These are phyloP conservation scores for Caenorhabditis sulstoni DNA, from an alignment of 2,888 invertebrate species.

Conservation along the genomic window DNA sequence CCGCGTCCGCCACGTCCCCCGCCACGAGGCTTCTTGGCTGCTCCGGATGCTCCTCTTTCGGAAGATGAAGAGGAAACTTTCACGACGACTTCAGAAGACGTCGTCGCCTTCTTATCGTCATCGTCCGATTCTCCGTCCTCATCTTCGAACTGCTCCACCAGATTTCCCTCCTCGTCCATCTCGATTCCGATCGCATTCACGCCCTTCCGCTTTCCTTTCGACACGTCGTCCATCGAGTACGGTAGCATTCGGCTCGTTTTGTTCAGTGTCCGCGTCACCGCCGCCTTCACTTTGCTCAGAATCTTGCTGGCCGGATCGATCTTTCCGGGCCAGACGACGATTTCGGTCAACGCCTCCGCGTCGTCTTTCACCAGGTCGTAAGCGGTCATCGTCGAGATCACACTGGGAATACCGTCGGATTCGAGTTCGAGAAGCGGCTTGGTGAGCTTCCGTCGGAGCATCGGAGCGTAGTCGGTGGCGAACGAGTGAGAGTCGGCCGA, in stretches of 20 bases:
- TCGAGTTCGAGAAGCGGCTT: constrained; percentile 86
- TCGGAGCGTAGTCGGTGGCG: constrained; percentile 88
- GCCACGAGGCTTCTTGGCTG: constrained; percentile 2
- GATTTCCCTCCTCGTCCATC: constrained; percentile 71
- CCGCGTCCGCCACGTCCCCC: constrained; percentile 40
- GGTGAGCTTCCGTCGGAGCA: constrained; percentile 87
- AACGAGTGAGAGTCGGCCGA: constrained; percentile 72
- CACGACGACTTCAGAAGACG: constrained; percentile 48
- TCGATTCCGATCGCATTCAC: constrained; percentile 59
- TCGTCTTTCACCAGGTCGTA: constrained; percentile 94
- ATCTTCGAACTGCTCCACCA: constrained; percentile 65
- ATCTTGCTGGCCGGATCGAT: constrained; percentile 87
- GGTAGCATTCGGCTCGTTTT: constrained; percentile 89
- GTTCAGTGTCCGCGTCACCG: constrained; percentile 93
- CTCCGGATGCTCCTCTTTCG: constrained; percentile 7
- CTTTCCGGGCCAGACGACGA: constrained; percentile 86
- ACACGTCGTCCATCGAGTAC: constrained; percentile 85
- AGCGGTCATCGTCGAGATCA: constrained; percentile 78
- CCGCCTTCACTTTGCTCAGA: constrained; percentile 87
- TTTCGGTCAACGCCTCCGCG: constrained; percentile 90
- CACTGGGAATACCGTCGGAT: constrained; percentile 70
- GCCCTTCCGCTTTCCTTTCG: constrained; percentile 63
- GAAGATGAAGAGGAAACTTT: constrained; percentile 20
- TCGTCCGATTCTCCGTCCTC: constrained; percentile 65
- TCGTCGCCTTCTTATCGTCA: constrained; percentile 40